A percentile compares a stretch with the other conserved stretches of the same genome.
These are phyloP conservation scores for Suncus etruscus DNA, from an alignment of 2,113 vertebrate genomes.

Conservation along the genomic window DNA sequence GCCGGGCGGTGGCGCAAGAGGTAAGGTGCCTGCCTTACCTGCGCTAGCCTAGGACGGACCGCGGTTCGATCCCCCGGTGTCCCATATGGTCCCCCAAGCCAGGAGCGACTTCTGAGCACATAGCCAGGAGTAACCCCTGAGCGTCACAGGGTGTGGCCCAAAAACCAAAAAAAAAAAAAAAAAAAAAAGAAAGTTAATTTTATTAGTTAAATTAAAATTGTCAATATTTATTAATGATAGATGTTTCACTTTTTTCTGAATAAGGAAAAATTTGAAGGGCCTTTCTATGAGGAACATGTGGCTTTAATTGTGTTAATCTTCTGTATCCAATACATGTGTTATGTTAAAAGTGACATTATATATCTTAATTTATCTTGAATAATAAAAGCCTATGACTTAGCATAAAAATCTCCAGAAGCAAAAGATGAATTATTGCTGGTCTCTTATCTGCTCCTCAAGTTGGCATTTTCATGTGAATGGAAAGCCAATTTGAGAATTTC, in stretches of 20 bases:
- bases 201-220: constrained; percentile 60
- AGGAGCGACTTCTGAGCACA: too few relatives aligned
- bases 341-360: constrained; percentile 70
- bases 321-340: constrained; percentile 67
- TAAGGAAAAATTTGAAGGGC: constrained; percentile 76
- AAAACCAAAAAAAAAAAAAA: too few relatives aligned
- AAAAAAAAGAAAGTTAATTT: too few relatives aligned
- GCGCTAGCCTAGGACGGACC: too few relatives aligned
- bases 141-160: too few relatives aligned
- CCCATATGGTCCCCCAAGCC: too few relatives aligned
- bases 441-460: constrained; percentile 72
- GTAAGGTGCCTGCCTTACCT: too few relatives aligned
- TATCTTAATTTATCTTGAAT: constrained; percentile 79
- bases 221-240: constrained; percentile 72
- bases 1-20: too few relatives aligned
- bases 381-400: constrained; percentile 55
- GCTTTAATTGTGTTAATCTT: constrained; percentile 83
- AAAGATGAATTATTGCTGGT: constrained; percentile 70
- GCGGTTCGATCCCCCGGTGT: too few relatives aligned
- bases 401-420: constrained; percentile 60
- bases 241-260: constrained; percentile 62
- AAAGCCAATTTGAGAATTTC: constrained; percentile 63
- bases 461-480: constrained; percentile 70
- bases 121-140: too few relatives aligned
- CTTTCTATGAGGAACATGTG: constrained; percentile 68